Evolutionary conservation across 2,797 vertebrate genomes (phyloP).

Genomic region (Erpetoichthys calabaricus): DNA sequence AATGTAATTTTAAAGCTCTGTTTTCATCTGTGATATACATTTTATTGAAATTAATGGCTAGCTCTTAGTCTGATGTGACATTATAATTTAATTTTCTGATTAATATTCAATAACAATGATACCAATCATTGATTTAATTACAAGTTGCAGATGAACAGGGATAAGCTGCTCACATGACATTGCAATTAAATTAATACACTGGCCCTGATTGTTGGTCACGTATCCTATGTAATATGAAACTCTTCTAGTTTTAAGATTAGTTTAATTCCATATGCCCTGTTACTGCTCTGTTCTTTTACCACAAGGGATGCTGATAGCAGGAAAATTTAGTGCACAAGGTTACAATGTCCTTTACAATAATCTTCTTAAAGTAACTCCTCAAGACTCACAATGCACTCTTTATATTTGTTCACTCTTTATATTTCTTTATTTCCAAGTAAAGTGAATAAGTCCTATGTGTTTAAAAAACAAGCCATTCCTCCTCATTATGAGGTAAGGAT

Average conservation of each 20-base stretch:
- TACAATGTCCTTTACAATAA: slow-evolving; percentile 1
- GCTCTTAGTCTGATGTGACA: not conserved
- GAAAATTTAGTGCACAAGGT: not conserved
- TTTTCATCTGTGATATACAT: no score
- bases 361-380: slow-evolving; percentile 1
- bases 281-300: not conserved
- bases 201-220: slow-evolving; percentile 18
- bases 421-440: not conserved
- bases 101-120: slow-evolving; percentile 15
- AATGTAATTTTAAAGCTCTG: no score
- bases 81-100: slow-evolving; percentile 18
- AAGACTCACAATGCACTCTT: not conserved
- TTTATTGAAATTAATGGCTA: no score
- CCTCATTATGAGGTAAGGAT: not conserved
- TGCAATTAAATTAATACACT: slow-evolving; percentile 23
- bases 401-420: not conserved
- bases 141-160: slow-evolving; percentile 11
- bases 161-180: slow-evolving; percentile 17
- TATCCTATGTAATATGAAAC: slow-evolving; percentile 16
- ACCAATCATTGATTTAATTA: slow-evolving; percentile 21
- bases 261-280: slow-evolving; percentile 4
- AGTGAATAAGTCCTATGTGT: not conserved
- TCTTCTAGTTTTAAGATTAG: slow-evolving; percentile 6
- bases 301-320: not conserved
- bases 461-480: no score